Evolutionary conservation across 2,888 invertebrate species (phyloP), one percentile per base, ranked within the genome.

Genomic region (Stenurella melanura): DNA sequence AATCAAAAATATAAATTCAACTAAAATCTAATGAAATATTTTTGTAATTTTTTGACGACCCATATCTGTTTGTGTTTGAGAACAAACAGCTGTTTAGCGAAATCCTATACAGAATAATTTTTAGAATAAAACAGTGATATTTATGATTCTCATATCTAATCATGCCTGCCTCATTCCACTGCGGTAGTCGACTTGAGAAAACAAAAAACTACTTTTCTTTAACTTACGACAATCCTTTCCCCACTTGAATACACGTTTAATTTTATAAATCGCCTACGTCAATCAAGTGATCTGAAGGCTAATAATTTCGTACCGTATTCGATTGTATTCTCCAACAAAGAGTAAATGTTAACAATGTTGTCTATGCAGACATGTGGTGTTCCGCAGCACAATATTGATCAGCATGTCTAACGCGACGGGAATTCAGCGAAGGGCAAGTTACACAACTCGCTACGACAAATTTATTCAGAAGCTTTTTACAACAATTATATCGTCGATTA

Each of bases 321-420:
- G 11, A 26, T 21, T 21, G 26, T 26, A n/a, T 21, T 60, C 21
- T 11, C 26, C 15, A 56, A 21, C 56, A 42, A 42, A 61, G 21
- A 63, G 50, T 19, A 30, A 64, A 71, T 63, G 75, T 75, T 75
- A 75, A 75, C 75, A 75, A 66, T 70, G 70, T 75, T 80, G 81
- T 81, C 83, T 83, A 84, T 85, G 85, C 85, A 84, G 84, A 83
- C 82, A 74, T 82, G 84, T 83, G 80, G 83, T 80, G 81, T 85
- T 84, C 85, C 85, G 85, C 85, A 85, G 85, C 82, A 83, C 74
- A 78, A 74, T 85, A 85, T 85, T 82, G 85, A 85, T 85, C 83
- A 83, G 84, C 61, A 34, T n/a, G 73, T 69, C 64, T 70, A 58
- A 58, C 75, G 56, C 74, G 64, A 63, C 74, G 63, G 60, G 69